These are phyloP conservation scores for Artibeus lituratus DNA, from an alignment of 2,797 vertebrate species.

Conservation along the genomic window DNA sequence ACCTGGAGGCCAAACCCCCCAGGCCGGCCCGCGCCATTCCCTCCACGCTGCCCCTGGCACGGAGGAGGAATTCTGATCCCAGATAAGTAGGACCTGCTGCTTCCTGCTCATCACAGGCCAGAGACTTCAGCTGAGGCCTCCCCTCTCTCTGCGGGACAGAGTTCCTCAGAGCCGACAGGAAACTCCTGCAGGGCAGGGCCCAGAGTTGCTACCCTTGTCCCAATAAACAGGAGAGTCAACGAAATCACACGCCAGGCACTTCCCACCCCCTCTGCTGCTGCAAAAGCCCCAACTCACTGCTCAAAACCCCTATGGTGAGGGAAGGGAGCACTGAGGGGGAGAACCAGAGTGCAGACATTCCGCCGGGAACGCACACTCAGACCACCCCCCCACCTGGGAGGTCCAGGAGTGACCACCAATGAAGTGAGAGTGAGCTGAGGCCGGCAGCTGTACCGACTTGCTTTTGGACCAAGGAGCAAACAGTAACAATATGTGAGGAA, in stretches of 20 bases:
- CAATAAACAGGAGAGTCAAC: conserved; percentile 10
- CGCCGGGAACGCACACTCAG: neutral
- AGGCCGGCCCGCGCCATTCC: neutral
- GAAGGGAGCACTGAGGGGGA: fast-evolving
- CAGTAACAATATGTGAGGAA: fast-evolving
- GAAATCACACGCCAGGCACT: neutral
- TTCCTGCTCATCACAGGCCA: neutral
- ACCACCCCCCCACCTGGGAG: neutral
- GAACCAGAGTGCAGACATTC: fast-evolving
- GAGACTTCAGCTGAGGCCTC: neutral
- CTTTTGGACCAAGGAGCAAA: neutral
- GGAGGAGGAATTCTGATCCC: conserved; percentile 24
- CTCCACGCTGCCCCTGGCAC: neutral
- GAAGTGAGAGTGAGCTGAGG: neutral
- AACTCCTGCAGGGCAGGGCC: conserved; percentile 40
- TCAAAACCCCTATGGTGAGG: neutral
- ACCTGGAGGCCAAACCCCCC: neutral
- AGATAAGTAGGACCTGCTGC: neutral
- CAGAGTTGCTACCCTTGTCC: neutral
- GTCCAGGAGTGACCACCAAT: neutral
- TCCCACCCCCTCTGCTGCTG: neutral
- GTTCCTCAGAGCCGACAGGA: conserved; percentile 54
- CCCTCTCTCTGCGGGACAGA: neutral
- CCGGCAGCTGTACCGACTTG: neutral
- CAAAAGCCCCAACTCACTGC: neutral